A percentile compares a stretch with the other conserved stretches of the same genome.
Conservation (phyloP, 2,113 vertebrate genomes). For the Centropus unirufus region DNA sequence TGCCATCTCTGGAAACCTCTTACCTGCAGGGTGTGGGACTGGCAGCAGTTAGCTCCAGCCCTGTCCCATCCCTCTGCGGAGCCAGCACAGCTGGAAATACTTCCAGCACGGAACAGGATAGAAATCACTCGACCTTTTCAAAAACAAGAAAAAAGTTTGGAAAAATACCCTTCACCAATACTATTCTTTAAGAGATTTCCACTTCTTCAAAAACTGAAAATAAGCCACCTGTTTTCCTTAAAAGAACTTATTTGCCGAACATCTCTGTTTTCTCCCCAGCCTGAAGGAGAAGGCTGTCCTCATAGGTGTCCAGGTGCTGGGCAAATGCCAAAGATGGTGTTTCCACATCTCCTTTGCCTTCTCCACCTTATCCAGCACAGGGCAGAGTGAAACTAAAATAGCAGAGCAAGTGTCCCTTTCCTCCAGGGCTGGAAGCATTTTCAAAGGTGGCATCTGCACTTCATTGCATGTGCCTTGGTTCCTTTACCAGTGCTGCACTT, state of each 20-base stretch:
- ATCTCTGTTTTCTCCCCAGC: not conserved
- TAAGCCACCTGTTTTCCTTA: not conserved
- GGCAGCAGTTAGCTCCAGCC: not conserved
- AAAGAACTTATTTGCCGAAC: not conserved
- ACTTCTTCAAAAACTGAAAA: not conserved
- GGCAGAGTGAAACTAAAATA: not conserved
- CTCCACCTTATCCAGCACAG: not conserved
- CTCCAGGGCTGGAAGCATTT: not conserved
- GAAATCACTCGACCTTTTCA: not conserved
- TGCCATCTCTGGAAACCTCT: not conserved
- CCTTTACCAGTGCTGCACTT: not conserved
- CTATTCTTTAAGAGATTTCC: not conserved
- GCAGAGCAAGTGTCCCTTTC: accelerated
- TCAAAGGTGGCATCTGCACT: not conserved
- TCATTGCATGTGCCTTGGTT: not conserved
- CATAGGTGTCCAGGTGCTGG: not conserved
- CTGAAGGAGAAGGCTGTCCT: not conserved
- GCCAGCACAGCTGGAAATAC: not conserved
- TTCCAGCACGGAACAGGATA: not conserved
- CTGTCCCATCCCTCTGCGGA: not conserved
- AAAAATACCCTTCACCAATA: not conserved
- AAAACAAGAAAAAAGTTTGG: not conserved
- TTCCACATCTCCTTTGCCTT: not conserved
- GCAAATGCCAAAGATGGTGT: not conserved
- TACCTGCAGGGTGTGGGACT: not conserved